Percentiles rank a stretch among this genome's conserved stretches.
phyloP scores from a whole-genome alignment of 2,113 vertebrate species.

The Pelvicachromis taeniatus region DNA sequence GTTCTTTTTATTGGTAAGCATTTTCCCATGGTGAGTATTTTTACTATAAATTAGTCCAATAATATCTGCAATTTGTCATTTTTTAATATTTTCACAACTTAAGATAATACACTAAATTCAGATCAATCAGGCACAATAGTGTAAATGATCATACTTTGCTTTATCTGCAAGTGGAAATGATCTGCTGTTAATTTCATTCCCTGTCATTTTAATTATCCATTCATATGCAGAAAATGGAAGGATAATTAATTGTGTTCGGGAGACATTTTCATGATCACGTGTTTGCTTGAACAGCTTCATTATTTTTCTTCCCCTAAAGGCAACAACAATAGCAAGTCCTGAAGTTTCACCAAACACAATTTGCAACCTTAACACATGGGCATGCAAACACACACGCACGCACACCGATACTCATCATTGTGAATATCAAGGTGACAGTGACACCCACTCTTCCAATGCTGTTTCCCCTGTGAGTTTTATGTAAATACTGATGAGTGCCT shows the following conservation, averaged over 20 bases:
- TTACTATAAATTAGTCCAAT: neutral
- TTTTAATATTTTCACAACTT: neutral
- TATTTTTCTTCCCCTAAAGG: neutral
- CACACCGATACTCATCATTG: neutral
- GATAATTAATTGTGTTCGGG: neutral
- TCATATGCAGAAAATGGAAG: neutral
- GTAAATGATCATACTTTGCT: neutral
- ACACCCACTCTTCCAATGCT: neutral
- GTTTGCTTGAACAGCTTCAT: neutral
- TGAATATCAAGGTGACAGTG: constrained; percentile 10
- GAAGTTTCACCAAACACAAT: constrained; percentile 11
- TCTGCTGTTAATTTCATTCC: neutral
- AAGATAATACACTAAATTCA: no score
- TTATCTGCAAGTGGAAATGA: neutral
- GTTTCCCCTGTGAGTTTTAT: constrained; percentile 35
- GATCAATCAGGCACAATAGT: neutral
- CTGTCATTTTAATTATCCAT: neutral
- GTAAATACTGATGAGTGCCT: constrained; percentile 53
- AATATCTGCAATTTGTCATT: neutral
- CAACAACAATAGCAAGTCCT: neutral
- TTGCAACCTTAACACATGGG: neutral
- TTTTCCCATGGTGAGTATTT: neutral
- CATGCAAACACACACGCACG: neutral
- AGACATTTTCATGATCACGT: neutral
- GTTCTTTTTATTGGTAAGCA: neutral